Evolutionary conservation across 1,140 invertebrate genomes (phyloP), one percentile per base, ranked within the genome.

Genomic region (Drosophila mauritiana): DNA sequence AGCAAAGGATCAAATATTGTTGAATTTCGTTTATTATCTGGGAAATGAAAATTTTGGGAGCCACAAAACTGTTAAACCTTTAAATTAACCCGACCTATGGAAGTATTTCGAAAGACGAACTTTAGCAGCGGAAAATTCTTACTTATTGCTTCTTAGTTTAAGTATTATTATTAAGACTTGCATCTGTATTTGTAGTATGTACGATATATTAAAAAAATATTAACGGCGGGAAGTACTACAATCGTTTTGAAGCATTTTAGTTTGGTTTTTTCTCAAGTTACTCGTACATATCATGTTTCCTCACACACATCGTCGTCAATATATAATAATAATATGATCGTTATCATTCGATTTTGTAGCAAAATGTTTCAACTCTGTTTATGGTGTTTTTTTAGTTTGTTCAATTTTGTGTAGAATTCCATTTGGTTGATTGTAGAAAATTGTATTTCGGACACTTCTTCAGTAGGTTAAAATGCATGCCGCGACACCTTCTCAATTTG

Each of bases 151-250:
- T 72, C 73, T 75, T 62, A 68, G 31, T 68, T 55, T 70, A 54
- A 43, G 27, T 80, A 68, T 79, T 64, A 52, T 68, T 56, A 43
- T 63, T 57, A 52, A 62, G 49, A 61, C 42, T 61, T 65, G 37
- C 63, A 64, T 64, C 75, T 74, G 61, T 67, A 68, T 34, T 61
- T 64, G 48, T 79, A 70, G 68, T 73, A 63, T 72, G 68, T 78
- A 73, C 69, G 58, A 70, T 80, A 67, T 64, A 62, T 80, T 80
- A 78, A 88, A 88, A 88, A 88, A 88, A 88, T 88, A 80, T 88
- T 72, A 88, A 88, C 83, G 83, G 83, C 83, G 83, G 83, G 83
- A 88, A 88, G 83, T 88, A 89, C 83, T 88, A 88, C 83, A 88
- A 88, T 88, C 84, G 40, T 89, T 78, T 81, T 73, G 73, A 85